A percentile compares a stretch with the other conserved stretches of the same genome.
Conservation (phyloP, 2,888 invertebrate genomes). For the Macaria notata region DNA sequence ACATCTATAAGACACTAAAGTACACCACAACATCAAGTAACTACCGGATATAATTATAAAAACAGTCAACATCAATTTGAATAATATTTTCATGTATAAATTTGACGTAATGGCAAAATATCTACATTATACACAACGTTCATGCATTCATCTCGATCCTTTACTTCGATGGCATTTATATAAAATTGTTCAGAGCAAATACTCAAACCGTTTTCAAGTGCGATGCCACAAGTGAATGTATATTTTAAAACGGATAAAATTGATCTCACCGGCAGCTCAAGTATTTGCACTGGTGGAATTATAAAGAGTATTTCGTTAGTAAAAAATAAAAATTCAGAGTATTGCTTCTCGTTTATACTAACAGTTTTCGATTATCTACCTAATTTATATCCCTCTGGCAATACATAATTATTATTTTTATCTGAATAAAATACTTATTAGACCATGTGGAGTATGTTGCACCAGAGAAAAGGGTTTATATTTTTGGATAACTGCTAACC, state of each 20-base stretch:
- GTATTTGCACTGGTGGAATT: slow-evolving; percentile 55
- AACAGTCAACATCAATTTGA: slow-evolving; percentile 83
- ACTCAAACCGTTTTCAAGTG: slow-evolving; percentile 41
- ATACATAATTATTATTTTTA: slow-evolving; percentile 57
- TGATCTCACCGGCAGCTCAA: slow-evolving; percentile 42
- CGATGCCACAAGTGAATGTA: slow-evolving; percentile 21
- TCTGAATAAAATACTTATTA: slow-evolving; percentile 36
- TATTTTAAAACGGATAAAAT: slow-evolving; percentile 11
- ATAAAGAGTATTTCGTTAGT: slow-evolving; percentile 72
- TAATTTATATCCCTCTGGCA: slow-evolving; percentile 79
- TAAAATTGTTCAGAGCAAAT: slow-evolving; percentile 51
- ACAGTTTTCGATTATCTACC: slow-evolving; percentile 77
- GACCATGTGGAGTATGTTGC: slow-evolving; percentile 36
- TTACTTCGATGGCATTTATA: slow-evolving; percentile 58
- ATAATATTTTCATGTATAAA: slow-evolving; percentile 75
- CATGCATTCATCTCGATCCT: slow-evolving; percentile 55
- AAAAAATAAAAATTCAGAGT: slow-evolving; percentile 77
- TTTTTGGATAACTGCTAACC: not conserved
- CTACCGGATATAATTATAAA: slow-evolving; percentile 81
- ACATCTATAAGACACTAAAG: slow-evolving; percentile 80
- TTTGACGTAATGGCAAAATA: slow-evolving; percentile 78
- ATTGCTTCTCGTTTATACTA: slow-evolving; percentile 81
- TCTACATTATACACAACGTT: slow-evolving; percentile 75
- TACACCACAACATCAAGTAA: slow-evolving; percentile 83
- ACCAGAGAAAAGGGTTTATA: slow-evolving; percentile 5